phyloP scores from a whole-genome alignment of 2,888 invertebrate genomes.

The Sinopyrophorus schimmeli region DNA sequence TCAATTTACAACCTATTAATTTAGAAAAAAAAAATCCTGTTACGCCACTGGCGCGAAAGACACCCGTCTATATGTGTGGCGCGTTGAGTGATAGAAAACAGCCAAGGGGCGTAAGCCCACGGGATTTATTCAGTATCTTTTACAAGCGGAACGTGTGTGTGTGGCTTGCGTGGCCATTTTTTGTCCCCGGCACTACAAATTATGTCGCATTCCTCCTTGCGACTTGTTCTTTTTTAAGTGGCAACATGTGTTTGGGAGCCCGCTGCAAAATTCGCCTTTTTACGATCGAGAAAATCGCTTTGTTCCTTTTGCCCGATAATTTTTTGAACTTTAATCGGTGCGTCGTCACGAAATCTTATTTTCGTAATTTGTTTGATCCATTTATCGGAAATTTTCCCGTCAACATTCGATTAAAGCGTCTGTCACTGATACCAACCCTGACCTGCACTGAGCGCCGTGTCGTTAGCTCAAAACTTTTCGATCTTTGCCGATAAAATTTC shows the following conservation, averaged over 20 bases:
- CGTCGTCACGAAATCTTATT: constrained; percentile 21
- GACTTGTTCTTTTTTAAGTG: constrained; percentile 38
- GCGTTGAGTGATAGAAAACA: constrained; percentile 48
- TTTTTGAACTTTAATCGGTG: constrained; percentile 21
- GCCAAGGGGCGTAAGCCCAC: constrained; percentile 49
- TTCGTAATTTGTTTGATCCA: constrained; percentile 23
- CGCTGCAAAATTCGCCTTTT: no score
- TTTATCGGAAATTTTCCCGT: constrained; percentile 33
- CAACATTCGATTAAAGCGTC: constrained; percentile 26
- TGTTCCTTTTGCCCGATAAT: neutral
- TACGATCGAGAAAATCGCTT: no score
- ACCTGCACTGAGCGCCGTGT: constrained; percentile 24
- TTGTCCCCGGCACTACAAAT: constrained; percentile 38
- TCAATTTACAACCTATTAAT: no score
- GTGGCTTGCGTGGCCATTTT: constrained; percentile 31
- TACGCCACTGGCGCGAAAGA: no score
- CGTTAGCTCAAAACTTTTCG: constrained; percentile 12
- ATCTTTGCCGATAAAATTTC: constrained; percentile 7
- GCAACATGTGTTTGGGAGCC: constrained; percentile 38
- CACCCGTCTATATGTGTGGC: constrained; percentile 39
- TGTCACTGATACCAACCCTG: constrained; percentile 30
- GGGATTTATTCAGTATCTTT: constrained; percentile 45
- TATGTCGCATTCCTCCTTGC: constrained; percentile 43
- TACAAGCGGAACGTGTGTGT: constrained; percentile 43
- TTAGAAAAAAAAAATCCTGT: no score